These are phyloP conservation scores for Platycheirus rosarum DNA, from an alignment of 2,888 invertebrate genomes.

Conservation along the genomic window DNA sequence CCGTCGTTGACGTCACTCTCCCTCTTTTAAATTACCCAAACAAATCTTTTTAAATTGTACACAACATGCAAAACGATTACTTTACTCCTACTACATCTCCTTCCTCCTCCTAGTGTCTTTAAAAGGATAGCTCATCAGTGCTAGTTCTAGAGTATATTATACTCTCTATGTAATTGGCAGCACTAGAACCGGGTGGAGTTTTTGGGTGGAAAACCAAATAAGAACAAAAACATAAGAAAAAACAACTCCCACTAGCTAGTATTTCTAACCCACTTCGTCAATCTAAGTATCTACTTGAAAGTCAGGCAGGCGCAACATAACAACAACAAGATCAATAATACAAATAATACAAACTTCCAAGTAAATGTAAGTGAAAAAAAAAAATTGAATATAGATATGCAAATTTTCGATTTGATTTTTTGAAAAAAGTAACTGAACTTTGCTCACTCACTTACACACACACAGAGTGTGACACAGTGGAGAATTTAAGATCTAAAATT, in stretches of 20 bases:
- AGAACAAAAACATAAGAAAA: slow-evolving; percentile 11
- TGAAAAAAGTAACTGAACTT: background rate
- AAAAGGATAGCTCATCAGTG: background rate
- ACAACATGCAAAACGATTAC: slow-evolving; percentile 27
- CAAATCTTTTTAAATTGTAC: slow-evolving; percentile 43
- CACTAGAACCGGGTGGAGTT: background rate
- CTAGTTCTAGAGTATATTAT: background rate
- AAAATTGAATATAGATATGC: slow-evolving; percentile 3
- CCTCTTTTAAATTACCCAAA: slow-evolving; percentile 47
- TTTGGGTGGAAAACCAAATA: background rate
- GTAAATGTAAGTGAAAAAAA: background rate
- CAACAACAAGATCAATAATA: background rate
- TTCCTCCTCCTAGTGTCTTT: background rate
- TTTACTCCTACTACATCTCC: slow-evolving; percentile 8
- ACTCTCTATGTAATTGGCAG: background rate
- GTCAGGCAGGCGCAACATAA: too few relatives aligned
- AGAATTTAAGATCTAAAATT: slow-evolving; percentile 11
- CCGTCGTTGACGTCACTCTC: slow-evolving; percentile 58
- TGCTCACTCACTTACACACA: background rate
- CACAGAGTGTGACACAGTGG: background rate
- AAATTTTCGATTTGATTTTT: background rate
- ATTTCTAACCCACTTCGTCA: slow-evolving; percentile 31
- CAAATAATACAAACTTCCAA: background rate
- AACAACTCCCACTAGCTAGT: slow-evolving; percentile 6
- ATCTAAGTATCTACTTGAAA: background rate